Percentiles rank a stretch among this genome's conserved stretches.
Evolutionary conservation across 2,888 invertebrate species (phyloP).

Genomic region (Harpagoxenus sublaevis): DNA sequence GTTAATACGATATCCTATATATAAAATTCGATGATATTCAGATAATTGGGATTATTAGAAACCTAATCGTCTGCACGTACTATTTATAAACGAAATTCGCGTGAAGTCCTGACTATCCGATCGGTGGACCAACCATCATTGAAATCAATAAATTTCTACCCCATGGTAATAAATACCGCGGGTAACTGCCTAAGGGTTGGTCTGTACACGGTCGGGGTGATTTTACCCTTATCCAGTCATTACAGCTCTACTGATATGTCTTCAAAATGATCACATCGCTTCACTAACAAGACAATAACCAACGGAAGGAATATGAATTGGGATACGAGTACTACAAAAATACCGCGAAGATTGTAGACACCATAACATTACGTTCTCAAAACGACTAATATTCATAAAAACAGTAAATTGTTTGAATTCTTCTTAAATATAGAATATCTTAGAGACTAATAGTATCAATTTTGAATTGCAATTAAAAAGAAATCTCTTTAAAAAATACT

Average conservation of each 20-base stretch:
- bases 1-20: background rate
- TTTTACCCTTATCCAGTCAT: slow-evolving; percentile 31
- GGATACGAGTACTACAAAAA: background rate
- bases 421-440: background rate
- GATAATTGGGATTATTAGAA: background rate
- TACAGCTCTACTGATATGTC: background rate
- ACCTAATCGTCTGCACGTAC: background rate
- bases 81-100: background rate
- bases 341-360: background rate
- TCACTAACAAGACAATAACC: background rate
- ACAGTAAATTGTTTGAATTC: too few relatives aligned
- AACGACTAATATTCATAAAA: background rate
- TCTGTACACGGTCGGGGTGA: background rate
- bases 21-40: background rate
- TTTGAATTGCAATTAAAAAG: background rate
- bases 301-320: slow-evolving; percentile 18
- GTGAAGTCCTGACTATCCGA: background rate
- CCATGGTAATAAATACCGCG: slow-evolving; percentile 15
- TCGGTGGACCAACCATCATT: background rate
- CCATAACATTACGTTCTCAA: background rate
- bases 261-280: background rate
- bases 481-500: too few relatives aligned
- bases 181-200: slow-evolving; percentile 21
- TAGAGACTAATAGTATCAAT: background rate
- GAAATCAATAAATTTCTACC: slow-evolving; percentile 40